Conservation (phyloP, 2,888 invertebrate species). For the Isoperla grammatica region DNA sequence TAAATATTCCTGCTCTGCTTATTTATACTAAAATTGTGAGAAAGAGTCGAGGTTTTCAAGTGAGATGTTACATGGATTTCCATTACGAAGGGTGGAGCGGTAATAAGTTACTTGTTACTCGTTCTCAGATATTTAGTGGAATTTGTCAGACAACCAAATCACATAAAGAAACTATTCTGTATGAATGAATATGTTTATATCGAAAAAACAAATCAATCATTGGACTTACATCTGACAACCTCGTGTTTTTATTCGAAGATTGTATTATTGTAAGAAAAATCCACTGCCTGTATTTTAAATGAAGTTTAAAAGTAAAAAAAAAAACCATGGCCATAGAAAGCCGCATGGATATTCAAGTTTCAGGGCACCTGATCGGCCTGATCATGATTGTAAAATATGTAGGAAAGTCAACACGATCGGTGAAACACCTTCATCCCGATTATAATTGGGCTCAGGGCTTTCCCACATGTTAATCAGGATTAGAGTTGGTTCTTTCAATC, state of each 20-base stretch:
- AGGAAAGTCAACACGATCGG: constrained; percentile 23
- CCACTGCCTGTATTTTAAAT: constrained; percentile 4
- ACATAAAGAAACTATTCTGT: no score
- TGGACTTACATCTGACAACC: not conserved
- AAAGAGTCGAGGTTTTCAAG: no score
- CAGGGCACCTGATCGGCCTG: not conserved
- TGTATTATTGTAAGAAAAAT: not conserved
- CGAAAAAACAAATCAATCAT: no score
- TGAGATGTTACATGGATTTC: no score
- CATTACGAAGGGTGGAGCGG: no score
- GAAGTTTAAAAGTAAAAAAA: not conserved
- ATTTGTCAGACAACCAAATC: no score
- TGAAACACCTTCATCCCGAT: not conserved
- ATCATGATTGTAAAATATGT: constrained; percentile 6
- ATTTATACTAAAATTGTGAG: no score
- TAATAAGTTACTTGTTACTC: no score
- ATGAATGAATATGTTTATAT: no score
- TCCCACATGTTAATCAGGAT: not conserved
- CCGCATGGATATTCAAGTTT: not conserved
- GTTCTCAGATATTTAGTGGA: no score
- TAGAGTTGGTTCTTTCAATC: no score
- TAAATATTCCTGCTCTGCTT: no score
- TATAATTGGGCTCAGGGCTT: constrained; percentile 6
- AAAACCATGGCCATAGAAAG: not conserved
- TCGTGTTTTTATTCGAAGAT: not conserved